These are phyloP conservation scores for Phyto melanocephala DNA, from an alignment of 2,888 invertebrate species.

Conservation along the genomic window DNA sequence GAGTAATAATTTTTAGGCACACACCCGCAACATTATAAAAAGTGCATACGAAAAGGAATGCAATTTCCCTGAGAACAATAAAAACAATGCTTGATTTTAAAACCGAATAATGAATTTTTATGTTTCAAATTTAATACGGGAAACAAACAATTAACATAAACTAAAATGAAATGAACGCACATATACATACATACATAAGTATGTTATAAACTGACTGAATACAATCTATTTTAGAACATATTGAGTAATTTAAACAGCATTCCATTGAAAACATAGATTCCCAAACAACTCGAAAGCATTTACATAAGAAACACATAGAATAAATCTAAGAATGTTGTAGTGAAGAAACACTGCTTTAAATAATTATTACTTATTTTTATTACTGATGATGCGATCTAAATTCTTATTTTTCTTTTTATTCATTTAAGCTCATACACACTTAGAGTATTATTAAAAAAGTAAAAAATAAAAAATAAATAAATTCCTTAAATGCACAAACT, in stretches of 20 bases:
- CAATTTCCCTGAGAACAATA: not conserved
- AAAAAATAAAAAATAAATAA: conserved; percentile 9
- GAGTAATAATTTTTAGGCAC: no score
- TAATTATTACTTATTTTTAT: no score
- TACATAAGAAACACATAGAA: not conserved
- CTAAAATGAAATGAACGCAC: not conserved
- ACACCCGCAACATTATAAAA: not conserved
- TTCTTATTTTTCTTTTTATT: conserved; percentile 31
- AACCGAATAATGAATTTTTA: no score
- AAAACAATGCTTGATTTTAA: not conserved
- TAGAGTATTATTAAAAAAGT: conserved; percentile 9
- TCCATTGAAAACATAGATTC: conserved; percentile 38
- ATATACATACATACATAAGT: no score
- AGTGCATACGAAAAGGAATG: not conserved
- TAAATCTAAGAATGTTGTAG: not conserved
- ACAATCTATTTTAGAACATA: conserved; percentile 20
- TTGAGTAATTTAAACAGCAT: conserved; percentile 47
- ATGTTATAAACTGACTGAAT: not conserved
- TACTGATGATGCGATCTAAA: conserved; percentile 31
- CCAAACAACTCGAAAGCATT: not conserved
- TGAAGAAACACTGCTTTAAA: conserved; percentile 2
- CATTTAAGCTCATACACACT: conserved; percentile 17
- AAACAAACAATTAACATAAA: conserved; percentile 57
- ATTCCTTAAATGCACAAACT: conserved; percentile 48
- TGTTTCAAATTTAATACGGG: conserved; percentile 55